Evolutionary conservation across 2,797 vertebrate species (phyloP).

Genomic region (Anisognathus igniventris): DNA sequence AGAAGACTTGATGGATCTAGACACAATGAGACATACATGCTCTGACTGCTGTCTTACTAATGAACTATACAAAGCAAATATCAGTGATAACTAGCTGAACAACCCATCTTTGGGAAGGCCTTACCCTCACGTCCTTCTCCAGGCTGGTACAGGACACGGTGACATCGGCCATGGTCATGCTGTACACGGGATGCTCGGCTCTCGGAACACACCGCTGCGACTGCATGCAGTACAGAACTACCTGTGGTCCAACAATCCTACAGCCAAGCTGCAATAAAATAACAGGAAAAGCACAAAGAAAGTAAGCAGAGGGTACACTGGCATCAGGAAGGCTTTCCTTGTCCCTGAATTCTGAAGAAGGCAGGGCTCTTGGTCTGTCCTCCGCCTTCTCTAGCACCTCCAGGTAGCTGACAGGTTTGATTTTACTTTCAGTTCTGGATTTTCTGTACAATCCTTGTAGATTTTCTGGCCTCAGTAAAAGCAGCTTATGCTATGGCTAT

Average conservation of each 20-base stretch:
- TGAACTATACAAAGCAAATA: not conserved
- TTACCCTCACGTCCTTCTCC: slow-evolving; percentile 88
- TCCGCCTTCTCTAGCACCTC: not conserved
- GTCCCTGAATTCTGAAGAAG: not conserved
- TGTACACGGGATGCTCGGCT: slow-evolving; percentile 89
- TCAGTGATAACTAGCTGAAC: rapidly evolving
- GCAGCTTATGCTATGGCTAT: not conserved
- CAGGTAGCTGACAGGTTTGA: not conserved
- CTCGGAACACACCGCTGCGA: slow-evolving; percentile 89
- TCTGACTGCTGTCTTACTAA: not conserved
- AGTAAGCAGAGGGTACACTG: not conserved
- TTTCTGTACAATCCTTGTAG: not conserved
- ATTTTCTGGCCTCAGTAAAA: not conserved
- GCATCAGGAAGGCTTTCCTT: not conserved
- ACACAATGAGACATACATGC: rapidly evolving
- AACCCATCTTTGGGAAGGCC: not conserved
- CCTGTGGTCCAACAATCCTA: slow-evolving; percentile 91
- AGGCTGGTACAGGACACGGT: slow-evolving; percentile 92
- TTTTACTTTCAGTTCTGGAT: not conserved
- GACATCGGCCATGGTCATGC: slow-evolving; percentile 93
- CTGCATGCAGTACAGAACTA: slow-evolving; percentile 90
- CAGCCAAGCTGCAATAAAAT: slow-evolving; percentile 83
- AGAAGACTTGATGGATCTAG: not conserved
- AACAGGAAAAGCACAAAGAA: not conserved
- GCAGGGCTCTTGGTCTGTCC: not conserved